Evolutionary conservation across 2,888 invertebrate genomes (phyloP), one percentile per base, ranked within the genome.

Genomic region (Andrena haemorrhoa): DNA sequence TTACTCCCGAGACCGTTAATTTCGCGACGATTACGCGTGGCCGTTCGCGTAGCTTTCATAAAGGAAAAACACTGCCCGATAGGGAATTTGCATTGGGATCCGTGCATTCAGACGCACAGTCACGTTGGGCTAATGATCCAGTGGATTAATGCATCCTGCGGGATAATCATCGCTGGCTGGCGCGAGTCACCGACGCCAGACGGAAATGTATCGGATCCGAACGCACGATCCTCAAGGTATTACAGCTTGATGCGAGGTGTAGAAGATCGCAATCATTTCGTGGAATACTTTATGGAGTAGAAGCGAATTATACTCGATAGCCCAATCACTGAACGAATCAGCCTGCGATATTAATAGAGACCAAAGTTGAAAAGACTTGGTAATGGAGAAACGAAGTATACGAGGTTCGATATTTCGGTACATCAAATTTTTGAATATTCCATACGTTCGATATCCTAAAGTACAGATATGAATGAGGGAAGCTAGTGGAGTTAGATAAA

Each of bases 31-130:
- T 41, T 31, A 53, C 31, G 20, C 12, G 29, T 12, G 7, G 12
- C 35, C 53, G 10, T 51, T 64, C 41, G 26, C 53, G 12, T 7
- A 23, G 31, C 33, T 53, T 53, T 65, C 53, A 26, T 8, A 64
- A 47, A 7, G 53, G 65, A 35, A 64, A 58, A 58, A 26, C 26
- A 47, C n/a, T 12, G 2, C 3, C 20, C 64, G 53, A 35, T 41
- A n/a, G 31, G 33, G 58, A 76, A 64, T 76, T 75, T 58, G 16
- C 58, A 47, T 76, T 56, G 5, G 47, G 41, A 76, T 35, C 29
- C 56, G 23, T 33, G 26, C 26, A 10, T 26, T 75, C 65, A 75
- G 5, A 31, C 10, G 8, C 26, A 20, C 56, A 6, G n/a, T 64
- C 47, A 16, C 47, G 16, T 20, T 2, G n/a, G 23, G 8, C 16